phyloP scores from a whole-genome alignment of 2,797 vertebrate genomes.

The Labeo calbasu region DNA sequence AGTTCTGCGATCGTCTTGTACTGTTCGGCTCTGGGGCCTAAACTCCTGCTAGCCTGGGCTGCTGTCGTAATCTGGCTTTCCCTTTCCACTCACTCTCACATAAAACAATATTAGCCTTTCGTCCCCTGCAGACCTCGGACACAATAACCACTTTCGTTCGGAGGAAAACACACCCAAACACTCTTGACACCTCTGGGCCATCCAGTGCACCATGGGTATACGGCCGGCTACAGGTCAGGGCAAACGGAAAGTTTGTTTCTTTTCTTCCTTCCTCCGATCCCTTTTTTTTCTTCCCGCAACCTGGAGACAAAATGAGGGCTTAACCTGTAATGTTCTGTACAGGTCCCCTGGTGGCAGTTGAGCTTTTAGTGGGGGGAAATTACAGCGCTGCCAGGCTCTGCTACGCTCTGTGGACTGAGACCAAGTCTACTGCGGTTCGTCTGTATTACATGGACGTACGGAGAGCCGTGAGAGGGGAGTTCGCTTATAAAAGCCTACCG shows the following conservation, averaged over 20 bases:
- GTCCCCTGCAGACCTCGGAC: slow-evolving; percentile 77
- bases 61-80: slow-evolving; percentile 58
- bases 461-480: slow-evolving; percentile 10
- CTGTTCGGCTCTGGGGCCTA: slow-evolving; percentile 44
- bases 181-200: slow-evolving; percentile 71
- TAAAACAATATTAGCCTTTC: slow-evolving; percentile 78
- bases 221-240: slow-evolving; percentile 80
- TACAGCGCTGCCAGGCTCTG: slow-evolving; percentile 57
- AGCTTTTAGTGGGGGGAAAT: slow-evolving; percentile 78
- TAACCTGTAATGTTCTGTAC: slow-evolving; percentile 85
- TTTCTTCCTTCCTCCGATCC: slow-evolving; percentile 69
- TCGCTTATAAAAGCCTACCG: background rate
- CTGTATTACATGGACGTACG: slow-evolving; percentile 45
- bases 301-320: slow-evolving; percentile 80
- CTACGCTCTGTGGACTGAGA: slow-evolving; percentile 45
- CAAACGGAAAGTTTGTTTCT: slow-evolving; percentile 73
- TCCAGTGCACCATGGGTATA: slow-evolving; percentile 67
- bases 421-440: slow-evolving; percentile 35
- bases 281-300: slow-evolving; percentile 64
- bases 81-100: slow-evolving; percentile 64
- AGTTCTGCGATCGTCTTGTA: slow-evolving; percentile 16
- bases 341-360: slow-evolving; percentile 79
- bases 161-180: slow-evolving; percentile 75
- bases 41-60: slow-evolving; percentile 45
- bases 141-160: slow-evolving; percentile 81